These are phyloP conservation scores for Cancer borealis DNA, from an alignment of 2,888 invertebrate genomes.

Conservation along the genomic window DNA sequence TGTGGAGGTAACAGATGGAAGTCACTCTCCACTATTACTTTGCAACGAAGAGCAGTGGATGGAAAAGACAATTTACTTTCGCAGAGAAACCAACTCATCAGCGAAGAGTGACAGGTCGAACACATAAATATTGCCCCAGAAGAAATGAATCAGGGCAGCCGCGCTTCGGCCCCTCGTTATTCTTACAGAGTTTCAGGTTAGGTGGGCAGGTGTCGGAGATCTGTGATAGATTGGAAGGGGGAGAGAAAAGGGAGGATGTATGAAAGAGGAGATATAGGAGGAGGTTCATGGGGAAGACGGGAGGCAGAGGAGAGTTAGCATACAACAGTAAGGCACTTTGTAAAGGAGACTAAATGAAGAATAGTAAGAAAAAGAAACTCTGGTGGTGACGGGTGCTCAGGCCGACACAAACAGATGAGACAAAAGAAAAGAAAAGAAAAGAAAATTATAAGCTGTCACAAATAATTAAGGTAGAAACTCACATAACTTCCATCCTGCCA, in stretches of 20 bases:
- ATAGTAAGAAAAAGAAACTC: background rate
- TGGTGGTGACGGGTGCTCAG: background rate
- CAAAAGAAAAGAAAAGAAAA: background rate
- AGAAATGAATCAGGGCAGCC: background rate
- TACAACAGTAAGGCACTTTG: background rate
- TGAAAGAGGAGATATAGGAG: background rate
- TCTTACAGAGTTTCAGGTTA: conserved; percentile 14
- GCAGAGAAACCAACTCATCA: conserved; percentile 25
- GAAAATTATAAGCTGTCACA: background rate
- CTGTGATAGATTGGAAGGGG: conserved; percentile 4
- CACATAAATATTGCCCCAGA: conserved; percentile 10
- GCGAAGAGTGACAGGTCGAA: background rate
- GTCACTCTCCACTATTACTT: background rate
- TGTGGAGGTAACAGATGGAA: background rate
- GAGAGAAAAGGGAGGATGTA: background rate
- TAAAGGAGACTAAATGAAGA: background rate
- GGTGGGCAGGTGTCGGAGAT: background rate
- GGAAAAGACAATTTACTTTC: background rate
- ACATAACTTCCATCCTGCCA: background rate
- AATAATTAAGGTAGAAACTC: background rate
- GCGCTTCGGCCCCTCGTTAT: background rate
- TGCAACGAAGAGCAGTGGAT: background rate
- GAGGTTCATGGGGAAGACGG: background rate
- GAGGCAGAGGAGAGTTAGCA: background rate
- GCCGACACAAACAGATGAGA: background rate